Conservation (phyloP, 2,113 vertebrate species). For the Calidris pugnax region DNA sequence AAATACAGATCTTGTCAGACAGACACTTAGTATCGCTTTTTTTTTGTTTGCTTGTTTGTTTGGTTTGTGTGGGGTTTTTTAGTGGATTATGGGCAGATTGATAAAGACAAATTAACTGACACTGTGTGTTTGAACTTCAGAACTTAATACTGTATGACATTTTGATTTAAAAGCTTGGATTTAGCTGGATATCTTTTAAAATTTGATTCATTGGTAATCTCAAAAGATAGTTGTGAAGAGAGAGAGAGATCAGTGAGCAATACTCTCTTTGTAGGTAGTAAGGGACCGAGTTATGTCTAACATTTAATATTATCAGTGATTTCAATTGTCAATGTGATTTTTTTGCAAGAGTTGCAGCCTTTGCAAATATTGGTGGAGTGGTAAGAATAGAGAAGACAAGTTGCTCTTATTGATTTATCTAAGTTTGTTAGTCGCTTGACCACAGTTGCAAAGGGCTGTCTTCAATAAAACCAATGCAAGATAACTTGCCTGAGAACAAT, state of each 20-base stretch:
- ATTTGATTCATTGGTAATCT: not conserved
- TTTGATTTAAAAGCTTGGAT: slow-evolving; percentile 19
- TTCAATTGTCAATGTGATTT: not conserved
- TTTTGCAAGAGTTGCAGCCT: not conserved
- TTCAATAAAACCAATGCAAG: not conserved
- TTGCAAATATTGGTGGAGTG: not conserved
- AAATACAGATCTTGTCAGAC: not conserved
- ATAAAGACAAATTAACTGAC: slow-evolving; percentile 18
- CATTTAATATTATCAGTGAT: not conserved
- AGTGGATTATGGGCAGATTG: not conserved
- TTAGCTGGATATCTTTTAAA: not conserved
- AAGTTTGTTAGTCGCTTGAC: not conserved
- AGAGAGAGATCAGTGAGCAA: not conserved
- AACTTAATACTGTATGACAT: slow-evolving; percentile 21
- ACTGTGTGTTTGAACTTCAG: not conserved
- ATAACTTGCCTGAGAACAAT: not conserved
- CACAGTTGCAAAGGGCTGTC: not conserved
- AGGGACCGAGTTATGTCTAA: not conserved
- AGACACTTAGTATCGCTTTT: not conserved
- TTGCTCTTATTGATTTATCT: not conserved
- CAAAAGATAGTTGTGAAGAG: not conserved
- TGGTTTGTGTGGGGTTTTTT: not conserved
- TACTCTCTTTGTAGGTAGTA: too few relatives aligned
- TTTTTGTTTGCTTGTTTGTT: not conserved
- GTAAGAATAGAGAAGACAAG: not conserved